Evolutionary conservation across 2,113 vertebrate species (phyloP), one percentile per base, ranked within the genome.

Genomic region (Orcinus orca): DNA sequence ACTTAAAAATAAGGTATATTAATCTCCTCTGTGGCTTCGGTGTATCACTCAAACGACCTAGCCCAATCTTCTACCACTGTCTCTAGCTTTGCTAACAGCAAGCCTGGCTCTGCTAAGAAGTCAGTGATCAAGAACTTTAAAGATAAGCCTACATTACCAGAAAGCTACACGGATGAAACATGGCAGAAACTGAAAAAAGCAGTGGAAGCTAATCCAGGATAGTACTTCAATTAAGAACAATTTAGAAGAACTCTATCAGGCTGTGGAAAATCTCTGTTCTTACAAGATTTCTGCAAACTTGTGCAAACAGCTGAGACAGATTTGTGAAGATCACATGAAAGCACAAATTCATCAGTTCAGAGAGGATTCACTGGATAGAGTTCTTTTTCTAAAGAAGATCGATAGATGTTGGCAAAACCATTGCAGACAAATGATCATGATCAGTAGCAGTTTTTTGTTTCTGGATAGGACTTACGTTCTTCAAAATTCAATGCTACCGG

Each of bases 341-440:
- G 99, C 99, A 98, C 99, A 99, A 97, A 99, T 99, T 79, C 99
- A 99, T 97, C 99, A 99, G 23, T 99, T 99, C 98, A 99, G 99
- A 99, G 99, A 99, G 99, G 99, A 99, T 99, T 99, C 99, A 50
- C 99, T 99, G 99, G 99, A 99, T 99, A 99, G 99, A 95, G 99
- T 99, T 97, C 99, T 99, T 95, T 99, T 99, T 98, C 99, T 99
- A 91, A 99, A 99, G 99, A 99, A 99, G 98, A 99, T 99, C 96
- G 99, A 99, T 98, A 99, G 99, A 98, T 99, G 99, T 98, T 99
- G 99, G 99, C 99, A 99, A 98, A 99, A 99, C 98, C 99, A 99
- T 95, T 99, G 99, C 99, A 99, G 99, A 99, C 99, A 99, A 99
- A 99, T 99, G 99, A 99, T 99, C 97, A 99, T 99, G 99, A 99